These are phyloP conservation scores for Dynastes hyllus DNA, from an alignment of 2,888 invertebrate genomes.

Conservation along the genomic window DNA sequence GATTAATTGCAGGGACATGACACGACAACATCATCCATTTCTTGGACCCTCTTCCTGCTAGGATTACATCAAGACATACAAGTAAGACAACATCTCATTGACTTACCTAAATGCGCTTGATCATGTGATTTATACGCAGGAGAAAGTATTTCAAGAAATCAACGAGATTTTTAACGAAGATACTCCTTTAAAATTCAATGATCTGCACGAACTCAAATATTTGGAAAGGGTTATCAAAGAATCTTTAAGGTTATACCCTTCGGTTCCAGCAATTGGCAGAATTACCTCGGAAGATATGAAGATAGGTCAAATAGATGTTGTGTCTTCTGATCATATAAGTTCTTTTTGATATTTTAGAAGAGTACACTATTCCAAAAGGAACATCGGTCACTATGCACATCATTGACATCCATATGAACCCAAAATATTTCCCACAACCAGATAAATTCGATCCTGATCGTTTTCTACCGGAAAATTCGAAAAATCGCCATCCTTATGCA, in stretches of 20 bases:
- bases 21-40: constrained; percentile 53
- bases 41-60: constrained; percentile 53
- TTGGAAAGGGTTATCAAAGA: constrained; percentile 41
- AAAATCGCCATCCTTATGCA: constrained; percentile 81
- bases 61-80: constrained; percentile 53
- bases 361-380: neutral
- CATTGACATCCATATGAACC: constrained; percentile 76
- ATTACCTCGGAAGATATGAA: constrained; percentile 22
- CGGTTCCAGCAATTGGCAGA: constrained; percentile 28
- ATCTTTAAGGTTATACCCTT: constrained; percentile 34
- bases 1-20: constrained; percentile 53
- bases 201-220: constrained; percentile 37
- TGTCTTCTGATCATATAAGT: neutral
- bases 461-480: constrained; percentile 80
- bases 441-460: constrained; percentile 82
- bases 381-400: constrained; percentile 48
- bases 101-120: no score
- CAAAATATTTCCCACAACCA: constrained; percentile 76
- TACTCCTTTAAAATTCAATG: neutral
- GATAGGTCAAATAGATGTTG: constrained; percentile 9
- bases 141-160: constrained; percentile 28
- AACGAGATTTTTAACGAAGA: neutral
- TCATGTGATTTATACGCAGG: neutral
- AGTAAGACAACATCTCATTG: constrained; percentile 21
- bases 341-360: neutral